Base-by-base conservation (phyloP, 2,888 invertebrate genomes). In the Ochlodes sylvanus region DNA sequence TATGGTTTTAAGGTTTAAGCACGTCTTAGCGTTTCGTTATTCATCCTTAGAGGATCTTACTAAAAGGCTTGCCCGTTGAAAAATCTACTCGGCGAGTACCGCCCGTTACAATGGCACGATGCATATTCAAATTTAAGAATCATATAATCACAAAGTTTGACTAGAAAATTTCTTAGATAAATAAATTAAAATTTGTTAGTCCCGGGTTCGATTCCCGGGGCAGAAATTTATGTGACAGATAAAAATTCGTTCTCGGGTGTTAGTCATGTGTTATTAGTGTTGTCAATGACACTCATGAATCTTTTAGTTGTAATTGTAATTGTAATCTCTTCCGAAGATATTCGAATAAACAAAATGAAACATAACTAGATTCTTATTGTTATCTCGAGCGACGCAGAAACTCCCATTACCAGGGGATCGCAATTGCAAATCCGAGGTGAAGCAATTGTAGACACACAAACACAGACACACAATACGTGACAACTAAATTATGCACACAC, bases 1-100 rank as follows among this genome's bases (percentile, higher is more conserved):
- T 67, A 67, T 67, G 67, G 61, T 61, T 67, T 61, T 62, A 62
- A n/a, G 67, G 55, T 67, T 67, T 67, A 67, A 67, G 52, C 55
- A 55, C 52, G 67, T 60, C 61, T 67, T 67, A 50, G 52, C 66
- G 32, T 66, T 62, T 56, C 67, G 55, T 67, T 67, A 67, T 67
- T 67, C 67, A 61, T 47, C 14, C 61, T 67, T 61, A 44, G 54
- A 44, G 17, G 54, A 32, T 44, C 42, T 60, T 6, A 27, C 17
- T 15, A 15, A 58, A 65, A 41, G 42, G 42, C 15, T 21, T 50
- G 34, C 15, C n/a, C 15, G 50, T 15, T 17, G 52, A 17, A 63
- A 63, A 42, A 55, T 50, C 19, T 50, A 50, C 19, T 50, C 50
- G 10, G 50, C 19, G 44, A 47, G 17, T 9, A 50, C 7, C n/a